Evolutionary conservation across 2,113 vertebrate species (phyloP), one percentile per base, ranked within the genome.

Genomic region (Ictalurus punctatus): DNA sequence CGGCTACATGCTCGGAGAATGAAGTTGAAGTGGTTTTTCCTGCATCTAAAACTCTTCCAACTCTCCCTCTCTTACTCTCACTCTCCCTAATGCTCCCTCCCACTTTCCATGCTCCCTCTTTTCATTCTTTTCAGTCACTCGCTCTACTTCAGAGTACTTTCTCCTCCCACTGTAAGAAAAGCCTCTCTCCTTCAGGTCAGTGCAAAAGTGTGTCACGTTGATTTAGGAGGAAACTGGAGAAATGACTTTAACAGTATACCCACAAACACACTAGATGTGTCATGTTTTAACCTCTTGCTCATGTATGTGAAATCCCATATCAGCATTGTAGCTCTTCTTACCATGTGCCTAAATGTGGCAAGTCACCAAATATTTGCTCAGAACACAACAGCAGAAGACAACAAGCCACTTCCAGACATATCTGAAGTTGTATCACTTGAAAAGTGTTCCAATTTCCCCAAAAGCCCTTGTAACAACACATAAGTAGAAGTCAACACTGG

Each of bases 111-210:
- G 84, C 90, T 10, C 90, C 89, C 91, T 92, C 89, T 86, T 87
- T 91, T 90, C 88, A 80, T 93, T 93, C 91, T 87, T 90, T 94
- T 93, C 90, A 93, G 91, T 92, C 90, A 93, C 91, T 92, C 89
- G 88, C 92, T 86, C 91, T 86, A 44, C 92, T 92, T 92, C 90
- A 94, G 92, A 59, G 27, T 69, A 58, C 54, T 86, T 91, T 83
- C 90, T 86, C 90, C 89, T 89, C 91, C 91, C 91, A 88, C 91
- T 88, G 91, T 90, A 91, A 92, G 83, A 92, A 90, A 92, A 89
- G 93, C 94, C 90, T 91, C 90, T 90, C 90, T 93, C 91, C 91
- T 90, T 67, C 85, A 93, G 92, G 93, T 91, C 74, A 86, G 90
- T 88, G 91, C 81, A 91, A 90, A 84, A 92, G 85, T 90, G 71